Base-by-base conservation (phyloP, 2,113 vertebrate genomes). In the Eublepharis macularius region DNA sequence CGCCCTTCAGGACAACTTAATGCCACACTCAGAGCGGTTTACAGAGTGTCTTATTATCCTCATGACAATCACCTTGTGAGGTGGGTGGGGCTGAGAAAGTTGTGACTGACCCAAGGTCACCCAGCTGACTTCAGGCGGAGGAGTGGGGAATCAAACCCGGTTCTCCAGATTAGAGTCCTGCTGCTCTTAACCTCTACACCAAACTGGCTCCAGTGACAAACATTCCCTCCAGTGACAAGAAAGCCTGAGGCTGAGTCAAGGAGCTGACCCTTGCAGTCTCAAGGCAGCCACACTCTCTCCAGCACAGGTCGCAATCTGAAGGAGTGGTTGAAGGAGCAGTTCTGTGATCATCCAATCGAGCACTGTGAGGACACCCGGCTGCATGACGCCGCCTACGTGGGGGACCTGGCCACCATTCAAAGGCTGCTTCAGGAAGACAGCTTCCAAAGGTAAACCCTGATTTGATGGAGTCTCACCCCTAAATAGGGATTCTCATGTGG, bases 261-360 rank as follows among this genome's bases (percentile, higher is more conserved):
- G 6, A 41, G 76, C n/a, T 1, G 32, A 0, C 4, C 26, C 14
- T 57, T 32, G 1, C 1, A 51, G 8, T 17, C 74, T 85, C 92
- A 80, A 63, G 89, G 85, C 60, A 41, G 54, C 82, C 0, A 75
- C 66, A 78, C 81, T 94, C n/a, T 94, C 90, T 95, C 69, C 94
- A 95, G 95, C 41, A 91, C 95, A 98, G 98, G 98, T 93, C 97
- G 96, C 24, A 97, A 98, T 95, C 96, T 99, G 91, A 99, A 98
- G 95, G 97, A 98, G 91, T 98, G 98, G 98, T 96, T 99, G 72
- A 94, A 97, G 95, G 98, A 98, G 89, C 98, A 99, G 94, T 98
- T 98, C 82, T 98, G 98, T 78, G 98, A 98, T 94, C 97, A 97
- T n/a, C 96, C 98, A 0, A 89, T 97, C 74, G 98, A 99, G 90